Conservation (phyloP, 2,113 vertebrate genomes). For the Accipiter virgatus region DNA sequence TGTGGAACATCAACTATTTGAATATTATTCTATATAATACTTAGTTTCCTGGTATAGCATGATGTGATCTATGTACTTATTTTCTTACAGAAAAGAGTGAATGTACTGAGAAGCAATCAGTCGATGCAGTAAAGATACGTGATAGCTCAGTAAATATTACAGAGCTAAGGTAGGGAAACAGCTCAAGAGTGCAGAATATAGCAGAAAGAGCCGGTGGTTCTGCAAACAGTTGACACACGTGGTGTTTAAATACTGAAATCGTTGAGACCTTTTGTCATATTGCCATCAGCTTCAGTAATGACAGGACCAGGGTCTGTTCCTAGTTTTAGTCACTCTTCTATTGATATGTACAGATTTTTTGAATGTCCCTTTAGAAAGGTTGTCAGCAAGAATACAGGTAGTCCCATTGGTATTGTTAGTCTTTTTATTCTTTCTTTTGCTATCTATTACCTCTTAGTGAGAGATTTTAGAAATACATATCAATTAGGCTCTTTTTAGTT, state of each 20-base stretch:
- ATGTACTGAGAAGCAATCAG: background rate
- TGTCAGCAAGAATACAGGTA: background rate
- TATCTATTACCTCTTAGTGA: background rate
- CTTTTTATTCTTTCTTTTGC: background rate
- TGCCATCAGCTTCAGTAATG: background rate
- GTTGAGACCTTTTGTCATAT: background rate
- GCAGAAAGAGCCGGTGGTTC: background rate
- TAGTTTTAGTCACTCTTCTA: background rate
- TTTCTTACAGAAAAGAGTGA: background rate
- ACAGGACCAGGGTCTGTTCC: background rate
- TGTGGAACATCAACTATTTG: background rate
- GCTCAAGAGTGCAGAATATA: rapidly evolving
- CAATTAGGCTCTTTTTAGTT: background rate
- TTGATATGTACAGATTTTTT: background rate
- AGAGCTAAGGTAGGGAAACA: background rate
- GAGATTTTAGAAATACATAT: background rate
- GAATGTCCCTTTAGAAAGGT: background rate
- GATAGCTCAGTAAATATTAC: background rate
- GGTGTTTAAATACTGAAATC: background rate
- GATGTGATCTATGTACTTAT: background rate
- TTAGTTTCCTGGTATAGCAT: background rate
- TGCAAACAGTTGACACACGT: background rate
- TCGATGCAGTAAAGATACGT: background rate
- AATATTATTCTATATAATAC: background rate
- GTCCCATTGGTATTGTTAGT: background rate